These are phyloP conservation scores for Adelosebastes latens DNA, from an alignment of 2,797 vertebrate genomes.

Conservation along the genomic window DNA sequence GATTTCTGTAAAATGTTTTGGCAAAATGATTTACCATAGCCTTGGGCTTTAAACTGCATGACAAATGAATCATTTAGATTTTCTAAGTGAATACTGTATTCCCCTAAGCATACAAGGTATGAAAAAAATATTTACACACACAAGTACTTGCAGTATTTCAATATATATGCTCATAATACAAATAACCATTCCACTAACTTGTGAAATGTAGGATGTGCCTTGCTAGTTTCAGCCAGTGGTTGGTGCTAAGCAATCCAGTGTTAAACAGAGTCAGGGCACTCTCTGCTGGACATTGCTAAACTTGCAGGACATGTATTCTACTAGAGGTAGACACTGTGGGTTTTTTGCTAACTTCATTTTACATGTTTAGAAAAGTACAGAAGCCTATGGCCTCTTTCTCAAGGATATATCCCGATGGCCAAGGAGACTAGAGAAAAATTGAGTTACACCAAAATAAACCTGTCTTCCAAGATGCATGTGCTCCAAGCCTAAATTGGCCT, in stretches of 20 bases:
- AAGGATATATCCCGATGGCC: slow-evolving; percentile 83
- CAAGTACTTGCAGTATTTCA: slow-evolving; percentile 18
- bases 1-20: slow-evolving; percentile 35
- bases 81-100: slow-evolving; percentile 31
- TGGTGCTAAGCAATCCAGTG: background rate
- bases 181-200: background rate
- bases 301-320: slow-evolving; percentile 37
- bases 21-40: slow-evolving; percentile 18
- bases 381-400: slow-evolving; percentile 83
- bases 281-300: slow-evolving; percentile 69
- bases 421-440: slow-evolving; percentile 89
- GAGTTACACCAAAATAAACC: slow-evolving; percentile 88
- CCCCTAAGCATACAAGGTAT: slow-evolving; percentile 22
- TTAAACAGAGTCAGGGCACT: slow-evolving; percentile 66
- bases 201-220: background rate
- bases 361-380: slow-evolving; percentile 79
- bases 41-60: slow-evolving; percentile 14
- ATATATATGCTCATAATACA: background rate
- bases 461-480: slow-evolving; percentile 89
- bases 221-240: slow-evolving; percentile 5
- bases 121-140: slow-evolving; percentile 18
- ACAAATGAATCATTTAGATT: slow-evolving; percentile 50
- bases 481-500: slow-evolving; percentile 85
- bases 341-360: slow-evolving; percentile 52
- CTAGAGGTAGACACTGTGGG: background rate